Evolutionary conservation across 2,797 vertebrate genomes (phyloP), one percentile per base, ranked within the genome.

Genomic region (Limnodromus scolopaceus): DNA sequence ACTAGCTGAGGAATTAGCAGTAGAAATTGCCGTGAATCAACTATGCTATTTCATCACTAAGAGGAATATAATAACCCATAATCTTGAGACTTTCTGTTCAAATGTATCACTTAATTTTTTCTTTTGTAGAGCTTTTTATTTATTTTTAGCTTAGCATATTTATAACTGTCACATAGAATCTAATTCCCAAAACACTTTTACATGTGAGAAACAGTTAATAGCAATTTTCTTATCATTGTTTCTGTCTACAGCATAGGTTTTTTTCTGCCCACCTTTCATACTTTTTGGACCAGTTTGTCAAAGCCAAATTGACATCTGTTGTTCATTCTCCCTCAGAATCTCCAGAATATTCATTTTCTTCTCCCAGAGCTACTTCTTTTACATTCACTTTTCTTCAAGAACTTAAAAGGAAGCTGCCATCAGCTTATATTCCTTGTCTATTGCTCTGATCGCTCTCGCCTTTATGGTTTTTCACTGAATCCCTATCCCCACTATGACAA

Each of bases 141-240:
- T 91, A 90, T 93, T 95, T 96, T 95, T 95, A 91, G 36, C 46
- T 66, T 80, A 64, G 15, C 6, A 7, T 85, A 83, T 81, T 92
- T 94, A 48, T 74, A 92, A 84, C 39, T 87, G 22, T 84, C 64
- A 60, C 45, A 54, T 46, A 36, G 53, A 86, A 61, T 1, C 7
- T 48, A 16, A 64, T 86, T 82, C 5, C 8, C 34, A 51, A 87
- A 70, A 2, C 7, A 51, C 16, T 84, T 92, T 58, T 49, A 49
- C 4, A 3, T 32, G 16, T 77, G 25, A 51, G 55, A 92, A 91
- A 75, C 7, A 16, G 4, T 49, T 75, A 84, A 61, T 17, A 63
- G 10, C 3, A 25, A 65, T 89, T 94, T 85, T 89, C 13, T 74
- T 71, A 28, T 30, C 3, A 3, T 38, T 46, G 3, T 45, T 88